A percentile compares a stretch with the other conserved stretches of the same genome.
Conservation (phyloP, 2,888 invertebrate species). For the Yponomeuta evonymella region DNA sequence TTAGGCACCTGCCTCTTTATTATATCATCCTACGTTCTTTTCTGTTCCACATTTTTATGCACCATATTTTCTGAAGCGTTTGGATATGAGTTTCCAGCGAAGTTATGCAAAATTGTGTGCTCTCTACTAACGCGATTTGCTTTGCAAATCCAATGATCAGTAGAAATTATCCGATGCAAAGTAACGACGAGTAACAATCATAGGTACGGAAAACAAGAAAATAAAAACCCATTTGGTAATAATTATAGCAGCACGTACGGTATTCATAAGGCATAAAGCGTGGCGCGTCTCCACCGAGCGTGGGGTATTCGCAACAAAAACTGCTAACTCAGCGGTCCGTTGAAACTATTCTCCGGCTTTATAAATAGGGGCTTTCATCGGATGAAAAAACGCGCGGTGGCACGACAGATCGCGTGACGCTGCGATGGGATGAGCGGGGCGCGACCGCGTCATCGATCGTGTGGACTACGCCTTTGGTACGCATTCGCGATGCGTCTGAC, state of each 20-base stretch:
- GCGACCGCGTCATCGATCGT: slow-evolving; percentile 7
- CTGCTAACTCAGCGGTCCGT: slow-evolving; percentile 55
- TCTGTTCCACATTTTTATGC: slow-evolving; percentile 17
- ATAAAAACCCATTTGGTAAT: not conserved
- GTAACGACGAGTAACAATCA: not conserved
- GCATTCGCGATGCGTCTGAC: slow-evolving; percentile 10
- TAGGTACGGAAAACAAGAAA: not conserved
- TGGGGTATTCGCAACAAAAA: slow-evolving; percentile 48
- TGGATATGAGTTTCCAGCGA: not conserved
- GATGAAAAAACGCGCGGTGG: slow-evolving; percentile 55
- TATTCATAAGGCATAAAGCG: slow-evolving; percentile 35
- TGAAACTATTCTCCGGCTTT: slow-evolving; percentile 59
- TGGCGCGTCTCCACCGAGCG: slow-evolving; percentile 30
- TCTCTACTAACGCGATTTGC: too few relatives aligned
- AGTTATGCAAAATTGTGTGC: not conserved
- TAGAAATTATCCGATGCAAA: not conserved
- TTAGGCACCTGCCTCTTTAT: slow-evolving; percentile 60
- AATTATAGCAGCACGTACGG: slow-evolving; percentile 4
- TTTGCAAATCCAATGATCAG: too few relatives aligned
- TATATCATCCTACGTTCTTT: slow-evolving; percentile 19
- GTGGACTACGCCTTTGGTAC: slow-evolving; percentile 2
- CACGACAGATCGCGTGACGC: slow-evolving; percentile 64
- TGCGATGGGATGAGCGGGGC: slow-evolving; percentile 3
- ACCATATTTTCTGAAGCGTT: not conserved
- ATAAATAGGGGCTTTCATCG: slow-evolving; percentile 63